Conservation (phyloP, 2,797 vertebrate genomes). For the Danio albolineatus region DNA sequence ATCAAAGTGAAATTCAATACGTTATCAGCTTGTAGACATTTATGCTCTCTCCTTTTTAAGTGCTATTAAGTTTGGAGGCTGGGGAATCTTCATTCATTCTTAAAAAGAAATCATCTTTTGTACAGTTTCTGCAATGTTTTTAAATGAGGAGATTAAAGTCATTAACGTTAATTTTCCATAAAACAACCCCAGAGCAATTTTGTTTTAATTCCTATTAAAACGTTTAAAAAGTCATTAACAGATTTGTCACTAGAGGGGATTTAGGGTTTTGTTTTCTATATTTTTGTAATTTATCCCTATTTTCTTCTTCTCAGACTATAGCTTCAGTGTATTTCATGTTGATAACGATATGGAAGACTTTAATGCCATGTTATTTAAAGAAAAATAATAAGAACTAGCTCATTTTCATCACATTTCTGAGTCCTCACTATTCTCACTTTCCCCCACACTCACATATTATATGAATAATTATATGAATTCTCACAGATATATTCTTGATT, state of each 20-base stretch:
- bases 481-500: too few relatives aligned
- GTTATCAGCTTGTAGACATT: background rate
- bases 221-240: background rate
- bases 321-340: background rate
- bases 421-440: too few relatives aligned
- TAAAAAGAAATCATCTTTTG: background rate
- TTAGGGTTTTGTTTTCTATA: background rate
- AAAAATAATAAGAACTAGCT: too few relatives aligned
- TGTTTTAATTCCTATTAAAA: background rate
- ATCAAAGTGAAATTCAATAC: background rate
- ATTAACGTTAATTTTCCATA: conserved; percentile 1
- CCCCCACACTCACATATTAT: too few relatives aligned
- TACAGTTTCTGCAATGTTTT: background rate
- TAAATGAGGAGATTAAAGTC: conserved; percentile 13
- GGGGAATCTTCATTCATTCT: conserved; percentile 2
- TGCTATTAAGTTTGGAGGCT: conserved; percentile 14
- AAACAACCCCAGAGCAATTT: background rate
- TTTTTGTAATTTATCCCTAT: background rate
- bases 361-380: too few relatives aligned
- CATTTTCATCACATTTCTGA: too few relatives aligned
- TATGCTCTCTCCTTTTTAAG: background rate
- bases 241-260: background rate
- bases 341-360: background rate
- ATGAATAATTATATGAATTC: too few relatives aligned
- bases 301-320: background rate